Evolutionary conservation across 2,888 invertebrate genomes (phyloP).

Genomic region (Agrochola litura): DNA sequence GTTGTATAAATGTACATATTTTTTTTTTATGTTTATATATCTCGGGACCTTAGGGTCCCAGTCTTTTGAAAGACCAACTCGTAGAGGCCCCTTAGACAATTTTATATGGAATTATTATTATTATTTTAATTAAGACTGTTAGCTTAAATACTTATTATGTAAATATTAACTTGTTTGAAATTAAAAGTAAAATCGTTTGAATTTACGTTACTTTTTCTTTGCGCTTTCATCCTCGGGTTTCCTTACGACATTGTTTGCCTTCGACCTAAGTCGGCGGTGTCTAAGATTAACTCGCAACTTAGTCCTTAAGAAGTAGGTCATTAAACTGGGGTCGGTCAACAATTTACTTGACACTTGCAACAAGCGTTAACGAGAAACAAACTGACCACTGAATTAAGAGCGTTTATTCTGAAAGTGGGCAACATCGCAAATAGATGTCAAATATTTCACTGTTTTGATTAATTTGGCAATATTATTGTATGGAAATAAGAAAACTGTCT

Average conservation of each 20-base stretch:
- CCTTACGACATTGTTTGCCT: neutral
- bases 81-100: too few species aligned
- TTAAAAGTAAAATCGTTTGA: neutral
- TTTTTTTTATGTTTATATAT: too few species aligned
- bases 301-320: conserved; percentile 36
- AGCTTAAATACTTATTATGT: neutral
- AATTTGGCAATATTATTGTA: too few species aligned
- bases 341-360: conserved; percentile 18
- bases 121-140: neutral
- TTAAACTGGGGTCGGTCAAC: conserved; percentile 17
- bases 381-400: neutral
- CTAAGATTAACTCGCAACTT: conserved; percentile 24
- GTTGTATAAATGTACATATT: too few species aligned
- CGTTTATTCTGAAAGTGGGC: too few species aligned
- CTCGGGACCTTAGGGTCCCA: too few species aligned
- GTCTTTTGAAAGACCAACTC: too few species aligned
- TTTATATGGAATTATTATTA: too few species aligned
- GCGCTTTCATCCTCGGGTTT: neutral
- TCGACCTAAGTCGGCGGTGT: neutral
- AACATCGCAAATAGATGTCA: too few species aligned
- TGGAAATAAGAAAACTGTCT: too few species aligned
- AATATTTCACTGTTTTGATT: too few species aligned
- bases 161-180: too few species aligned
- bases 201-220: neutral
- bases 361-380: conserved; percentile 4